A percentile compares a stretch with the other conserved stretches of the same genome.
phyloP scores from a whole-genome alignment of 2,113 vertebrate genomes.

The Cyprinodon brontotheroides region DNA sequence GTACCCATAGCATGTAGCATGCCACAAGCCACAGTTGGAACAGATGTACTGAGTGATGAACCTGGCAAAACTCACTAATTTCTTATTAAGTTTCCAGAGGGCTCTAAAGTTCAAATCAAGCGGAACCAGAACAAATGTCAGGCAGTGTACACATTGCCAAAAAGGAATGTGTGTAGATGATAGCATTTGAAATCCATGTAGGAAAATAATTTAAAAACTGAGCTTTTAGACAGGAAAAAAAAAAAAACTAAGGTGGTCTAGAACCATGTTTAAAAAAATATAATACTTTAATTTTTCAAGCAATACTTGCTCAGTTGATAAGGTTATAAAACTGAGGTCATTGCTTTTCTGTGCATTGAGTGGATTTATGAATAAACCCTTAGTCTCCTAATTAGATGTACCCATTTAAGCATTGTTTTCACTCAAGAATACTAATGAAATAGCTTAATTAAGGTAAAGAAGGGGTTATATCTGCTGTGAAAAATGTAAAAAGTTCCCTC shows the following conservation, averaged over 20 bases:
- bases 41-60: constrained; percentile 63
- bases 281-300: neutral
- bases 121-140: constrained; percentile 70
- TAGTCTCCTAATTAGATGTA: neutral
- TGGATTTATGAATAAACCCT: neutral
- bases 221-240: neutral
- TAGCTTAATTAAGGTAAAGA: constrained; percentile 3
- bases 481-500: constrained; percentile 36
- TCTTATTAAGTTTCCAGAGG: constrained; percentile 67
- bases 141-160: constrained; percentile 52
- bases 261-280: neutral
- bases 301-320: neutral
- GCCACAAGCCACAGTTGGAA: constrained; percentile 55
- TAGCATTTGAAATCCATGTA: constrained; percentile 56
- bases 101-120: constrained; percentile 65
- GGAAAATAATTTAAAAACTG: neutral
- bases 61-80: constrained; percentile 63
- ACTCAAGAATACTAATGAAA: neutral
- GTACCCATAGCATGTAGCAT: constrained; percentile 44
- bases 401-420: neutral
- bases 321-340: neutral
- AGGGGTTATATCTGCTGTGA: constrained; percentile 8
- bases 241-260: neutral
- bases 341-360: neutral
- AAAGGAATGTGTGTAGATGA: constrained; percentile 64